Evolutionary conservation across 2,113 vertebrate species (phyloP).

Genomic region (Ploceus nigricollis): DNA sequence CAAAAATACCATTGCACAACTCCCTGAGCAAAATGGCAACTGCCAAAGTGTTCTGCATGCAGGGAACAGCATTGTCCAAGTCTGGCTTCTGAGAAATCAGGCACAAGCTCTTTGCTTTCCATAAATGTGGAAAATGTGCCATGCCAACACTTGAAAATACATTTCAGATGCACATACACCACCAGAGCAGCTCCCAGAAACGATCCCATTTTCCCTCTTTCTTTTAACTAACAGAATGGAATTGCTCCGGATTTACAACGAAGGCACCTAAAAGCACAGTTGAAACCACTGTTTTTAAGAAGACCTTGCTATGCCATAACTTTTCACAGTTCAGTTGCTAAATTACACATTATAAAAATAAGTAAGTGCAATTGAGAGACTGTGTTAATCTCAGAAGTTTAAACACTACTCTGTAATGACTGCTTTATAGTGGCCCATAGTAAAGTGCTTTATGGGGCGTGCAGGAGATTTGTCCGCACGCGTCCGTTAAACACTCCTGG

Average conservation of each 20-base stretch:
- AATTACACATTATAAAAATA: slow-evolving; percentile 73
- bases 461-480: slow-evolving; percentile 62
- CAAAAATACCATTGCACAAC: background rate
- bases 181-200: background rate
- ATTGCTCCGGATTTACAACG: background rate
- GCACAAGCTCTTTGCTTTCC: background rate
- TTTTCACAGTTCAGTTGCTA: slow-evolving; percentile 62
- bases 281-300: background rate
- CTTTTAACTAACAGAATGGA: background rate
- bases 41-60: background rate
- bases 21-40: background rate
- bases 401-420: slow-evolving; percentile 44
- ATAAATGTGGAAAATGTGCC: background rate
- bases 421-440: slow-evolving; percentile 54
- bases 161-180: background rate
- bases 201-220: background rate
- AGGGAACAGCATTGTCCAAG: background rate
- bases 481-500: slow-evolving; percentile 53
- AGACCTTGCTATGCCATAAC: background rate
- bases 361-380: slow-evolving; percentile 56
- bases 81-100: background rate
- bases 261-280: background rate
- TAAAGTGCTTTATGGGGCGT: slow-evolving; percentile 64
- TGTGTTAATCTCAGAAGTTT: slow-evolving; percentile 64
- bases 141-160: background rate